These are phyloP conservation scores for Spisula subtruncata DNA, from an alignment of 2,888 invertebrate species.

Conservation along the genomic window DNA sequence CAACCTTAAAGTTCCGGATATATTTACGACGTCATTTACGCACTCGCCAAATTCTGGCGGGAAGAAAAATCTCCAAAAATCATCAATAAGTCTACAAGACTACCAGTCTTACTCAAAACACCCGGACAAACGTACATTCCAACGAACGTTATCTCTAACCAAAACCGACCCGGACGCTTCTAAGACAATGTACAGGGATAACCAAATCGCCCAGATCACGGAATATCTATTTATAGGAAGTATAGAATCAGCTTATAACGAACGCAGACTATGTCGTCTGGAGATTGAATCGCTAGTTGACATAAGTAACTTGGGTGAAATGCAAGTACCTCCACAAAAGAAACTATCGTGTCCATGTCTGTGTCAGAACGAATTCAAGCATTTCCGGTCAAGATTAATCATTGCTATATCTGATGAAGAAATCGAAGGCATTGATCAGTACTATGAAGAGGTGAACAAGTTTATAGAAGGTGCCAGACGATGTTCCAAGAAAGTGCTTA, in stretches of 20 bases:
- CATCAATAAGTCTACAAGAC: slow-evolving; percentile 60
- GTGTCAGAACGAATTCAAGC: slow-evolving; percentile 78
- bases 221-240: slow-evolving; percentile 87
- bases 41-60: slow-evolving; percentile 63
- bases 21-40: slow-evolving; percentile 78
- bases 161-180: slow-evolving; percentile 42
- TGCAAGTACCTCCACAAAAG: slow-evolving; percentile 76
- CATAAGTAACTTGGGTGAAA: slow-evolving; percentile 82
- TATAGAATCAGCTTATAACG: slow-evolving; percentile 87
- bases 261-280: slow-evolving; percentile 88
- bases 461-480: slow-evolving; percentile 84
- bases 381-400: slow-evolving; percentile 89
- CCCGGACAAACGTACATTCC: slow-evolving; percentile 37
- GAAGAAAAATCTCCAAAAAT: slow-evolving; percentile 55
- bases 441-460: slow-evolving; percentile 84
- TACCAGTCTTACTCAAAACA: slow-evolving; percentile 36
- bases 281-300: slow-evolving; percentile 88
- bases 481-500: slow-evolving; percentile 79
- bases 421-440: slow-evolving; percentile 85
- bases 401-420: slow-evolving; percentile 91
- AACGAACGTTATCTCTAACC: slow-evolving; percentile 57
- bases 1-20: slow-evolving; percentile 70
- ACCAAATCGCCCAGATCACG: slow-evolving; percentile 76
- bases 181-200: slow-evolving; percentile 72
- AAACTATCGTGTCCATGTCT: slow-evolving; percentile 82